phyloP scores from a whole-genome alignment of 2,113 vertebrate genomes.

The Thymallus thymallus region DNA sequence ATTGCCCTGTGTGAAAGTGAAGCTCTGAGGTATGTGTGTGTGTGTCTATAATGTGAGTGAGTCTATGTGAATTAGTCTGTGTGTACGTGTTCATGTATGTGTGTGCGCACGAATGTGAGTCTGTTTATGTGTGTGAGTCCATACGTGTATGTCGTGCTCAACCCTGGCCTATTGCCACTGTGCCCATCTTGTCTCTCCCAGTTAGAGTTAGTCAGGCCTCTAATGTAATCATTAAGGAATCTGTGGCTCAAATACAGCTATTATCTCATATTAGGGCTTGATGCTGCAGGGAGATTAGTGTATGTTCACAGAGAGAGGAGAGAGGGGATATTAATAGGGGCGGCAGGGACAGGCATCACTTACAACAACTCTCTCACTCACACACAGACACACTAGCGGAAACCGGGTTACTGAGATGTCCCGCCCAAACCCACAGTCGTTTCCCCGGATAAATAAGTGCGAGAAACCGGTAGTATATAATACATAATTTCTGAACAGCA shows the following conservation, averaged over 20 bases:
- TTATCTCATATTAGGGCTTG: constrained; percentile 76
- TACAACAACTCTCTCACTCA: neutral
- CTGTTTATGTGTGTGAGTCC: too few species aligned
- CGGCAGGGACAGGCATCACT: constrained; percentile 22
- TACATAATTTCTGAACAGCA: too few species aligned
- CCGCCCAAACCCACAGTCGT: too few species aligned
- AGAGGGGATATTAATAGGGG: constrained; percentile 40
- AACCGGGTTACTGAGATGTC: too few species aligned
- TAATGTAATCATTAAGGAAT: constrained; percentile 75
- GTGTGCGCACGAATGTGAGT: neutral
- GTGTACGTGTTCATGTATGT: constrained; percentile 7
- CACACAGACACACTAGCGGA: too few species aligned
- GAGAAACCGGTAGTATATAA: too few species aligned
- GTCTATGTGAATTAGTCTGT: neutral
- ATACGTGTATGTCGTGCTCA: neutral
- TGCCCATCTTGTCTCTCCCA: constrained; percentile 10
- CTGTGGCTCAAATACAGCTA: constrained; percentile 73
- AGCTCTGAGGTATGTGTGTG: too few species aligned
- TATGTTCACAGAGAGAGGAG: constrained; percentile 16
- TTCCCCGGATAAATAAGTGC: too few species aligned
- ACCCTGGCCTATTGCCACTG: constrained; percentile 1
- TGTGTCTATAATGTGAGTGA: too few species aligned
- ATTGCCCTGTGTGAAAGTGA: too few species aligned
- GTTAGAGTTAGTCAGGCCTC: constrained; percentile 56
- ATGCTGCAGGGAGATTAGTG: constrained; percentile 51